phyloP scores from a whole-genome alignment of 2,888 invertebrate species.

The Acanthosepion pharaonis region DNA sequence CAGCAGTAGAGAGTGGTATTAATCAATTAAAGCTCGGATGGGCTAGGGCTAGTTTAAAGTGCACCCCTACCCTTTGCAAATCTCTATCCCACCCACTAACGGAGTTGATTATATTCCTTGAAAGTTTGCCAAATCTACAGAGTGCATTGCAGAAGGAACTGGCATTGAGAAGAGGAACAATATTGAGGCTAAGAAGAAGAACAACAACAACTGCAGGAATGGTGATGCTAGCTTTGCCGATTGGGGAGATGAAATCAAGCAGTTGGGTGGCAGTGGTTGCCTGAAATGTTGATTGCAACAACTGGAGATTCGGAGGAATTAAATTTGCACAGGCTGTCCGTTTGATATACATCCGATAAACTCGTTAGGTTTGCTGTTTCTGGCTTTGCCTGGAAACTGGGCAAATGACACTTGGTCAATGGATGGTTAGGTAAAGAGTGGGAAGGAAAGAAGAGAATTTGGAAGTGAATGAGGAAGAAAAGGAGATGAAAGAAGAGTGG shows the following conservation, averaged over 20 bases:
- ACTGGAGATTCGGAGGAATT: neutral
- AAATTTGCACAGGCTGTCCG: slow-evolving; percentile 9
- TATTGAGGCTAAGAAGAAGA: neutral
- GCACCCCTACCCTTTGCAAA: neutral
- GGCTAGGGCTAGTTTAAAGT: slow-evolving; percentile 7
- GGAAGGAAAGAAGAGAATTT: neutral
- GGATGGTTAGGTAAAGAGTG: neutral
- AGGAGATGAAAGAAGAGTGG: no score
- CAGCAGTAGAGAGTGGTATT: neutral
- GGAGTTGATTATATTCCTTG: slow-evolving; percentile 13
- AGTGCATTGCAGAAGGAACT: neutral
- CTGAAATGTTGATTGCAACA: slow-evolving; percentile 1
- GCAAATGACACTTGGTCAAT: slow-evolving; percentile 8
- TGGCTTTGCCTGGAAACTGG: neutral
- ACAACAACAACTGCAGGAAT: neutral
- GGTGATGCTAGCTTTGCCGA: neutral
- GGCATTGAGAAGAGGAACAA: neutral
- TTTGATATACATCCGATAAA: slow-evolving; percentile 33
- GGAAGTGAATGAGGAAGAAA: neutral
- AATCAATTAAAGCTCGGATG: neutral
- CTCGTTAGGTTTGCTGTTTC: slow-evolving; percentile 13
- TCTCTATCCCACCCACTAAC: neutral
- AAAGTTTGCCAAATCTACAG: slow-evolving; percentile 22
- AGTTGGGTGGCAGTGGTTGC: neutral
- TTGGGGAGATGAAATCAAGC: neutral